Evolutionary conservation across 2,888 invertebrate genomes (phyloP).

Genomic region (Papilio gigon): DNA sequence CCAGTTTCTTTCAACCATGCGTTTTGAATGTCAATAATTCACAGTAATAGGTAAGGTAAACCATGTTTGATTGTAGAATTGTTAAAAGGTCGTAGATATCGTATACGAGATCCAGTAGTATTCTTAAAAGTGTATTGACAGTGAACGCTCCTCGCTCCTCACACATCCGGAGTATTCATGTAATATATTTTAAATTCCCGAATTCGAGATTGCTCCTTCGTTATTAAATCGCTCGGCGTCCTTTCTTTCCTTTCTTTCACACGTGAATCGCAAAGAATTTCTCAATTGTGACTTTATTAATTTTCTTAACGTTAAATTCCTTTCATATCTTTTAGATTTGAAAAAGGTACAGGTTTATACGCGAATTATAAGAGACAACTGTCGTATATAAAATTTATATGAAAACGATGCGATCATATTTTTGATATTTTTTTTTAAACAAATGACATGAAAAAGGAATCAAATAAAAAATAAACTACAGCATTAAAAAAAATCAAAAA

Average conservation of each 20-base stretch:
- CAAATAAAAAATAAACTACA: too few relatives aligned
- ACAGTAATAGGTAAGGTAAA: too few relatives aligned
- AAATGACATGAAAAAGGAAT: too few relatives aligned
- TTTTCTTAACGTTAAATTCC: constrained; percentile 16
- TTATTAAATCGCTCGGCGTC: constrained; percentile 13
- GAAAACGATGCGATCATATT: too few relatives aligned
- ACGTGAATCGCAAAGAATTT: constrained; percentile 14
- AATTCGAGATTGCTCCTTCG: constrained; percentile 12
- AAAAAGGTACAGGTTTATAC: too few relatives aligned
- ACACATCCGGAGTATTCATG: constrained; percentile 1
- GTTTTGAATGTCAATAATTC: too few relatives aligned
- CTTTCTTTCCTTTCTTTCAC: constrained; percentile 24
- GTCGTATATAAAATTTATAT: too few relatives aligned
- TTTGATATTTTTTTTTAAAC: too few relatives aligned
- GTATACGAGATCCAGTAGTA: not conserved
- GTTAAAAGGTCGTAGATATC: too few relatives aligned
- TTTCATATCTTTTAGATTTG: constrained; percentile 6
- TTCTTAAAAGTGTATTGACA: not conserved
- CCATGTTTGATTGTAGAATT: too few relatives aligned
- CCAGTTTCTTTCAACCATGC: too few relatives aligned
- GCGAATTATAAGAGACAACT: not conserved
- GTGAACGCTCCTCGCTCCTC: not conserved
- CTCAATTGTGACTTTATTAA: constrained; percentile 25
- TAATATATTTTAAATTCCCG: constrained; percentile 14
- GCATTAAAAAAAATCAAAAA: too few relatives aligned